These are phyloP conservation scores for Grus americana DNA, from an alignment of 2,113 vertebrate species.

Conservation along the genomic window DNA sequence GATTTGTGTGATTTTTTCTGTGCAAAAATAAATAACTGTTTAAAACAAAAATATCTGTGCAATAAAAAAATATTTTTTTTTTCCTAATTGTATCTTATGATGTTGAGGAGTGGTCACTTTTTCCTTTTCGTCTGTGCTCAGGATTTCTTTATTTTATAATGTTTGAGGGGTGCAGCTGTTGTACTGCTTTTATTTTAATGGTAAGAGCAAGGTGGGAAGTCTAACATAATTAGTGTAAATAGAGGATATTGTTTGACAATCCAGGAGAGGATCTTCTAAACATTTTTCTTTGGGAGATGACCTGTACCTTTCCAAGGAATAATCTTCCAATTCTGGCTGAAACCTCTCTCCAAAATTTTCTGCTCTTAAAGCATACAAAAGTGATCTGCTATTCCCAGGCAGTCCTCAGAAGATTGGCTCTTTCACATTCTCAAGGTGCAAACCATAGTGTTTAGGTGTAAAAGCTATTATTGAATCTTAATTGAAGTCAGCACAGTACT, in stretches of 20 bases:
- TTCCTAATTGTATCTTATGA: neutral
- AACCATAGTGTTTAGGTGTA: neutral
- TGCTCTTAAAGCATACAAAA: neutral
- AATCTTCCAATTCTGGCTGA: neutral
- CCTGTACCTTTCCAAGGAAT: neutral
- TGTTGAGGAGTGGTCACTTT: neutral
- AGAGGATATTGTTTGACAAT: neutral
- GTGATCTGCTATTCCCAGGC: fast-evolving
- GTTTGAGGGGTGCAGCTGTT: neutral
- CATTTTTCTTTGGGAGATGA: neutral
- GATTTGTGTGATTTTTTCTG: neutral
- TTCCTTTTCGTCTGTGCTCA: neutral
- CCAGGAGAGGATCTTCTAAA: neutral
- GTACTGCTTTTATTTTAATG: neutral
- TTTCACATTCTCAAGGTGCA: neutral
- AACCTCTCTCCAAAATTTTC: neutral
- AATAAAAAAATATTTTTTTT: neutral
- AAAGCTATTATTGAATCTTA: neutral
- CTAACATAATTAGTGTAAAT: neutral
- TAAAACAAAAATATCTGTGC: neutral
- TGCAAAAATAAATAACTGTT: neutral
- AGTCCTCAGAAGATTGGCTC: neutral
- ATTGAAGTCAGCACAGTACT: neutral
- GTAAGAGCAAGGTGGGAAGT: neutral
- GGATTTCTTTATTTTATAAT: neutral